phyloP scores from a whole-genome alignment of 2,113 vertebrate species.

The Triplophysa dalaica region DNA sequence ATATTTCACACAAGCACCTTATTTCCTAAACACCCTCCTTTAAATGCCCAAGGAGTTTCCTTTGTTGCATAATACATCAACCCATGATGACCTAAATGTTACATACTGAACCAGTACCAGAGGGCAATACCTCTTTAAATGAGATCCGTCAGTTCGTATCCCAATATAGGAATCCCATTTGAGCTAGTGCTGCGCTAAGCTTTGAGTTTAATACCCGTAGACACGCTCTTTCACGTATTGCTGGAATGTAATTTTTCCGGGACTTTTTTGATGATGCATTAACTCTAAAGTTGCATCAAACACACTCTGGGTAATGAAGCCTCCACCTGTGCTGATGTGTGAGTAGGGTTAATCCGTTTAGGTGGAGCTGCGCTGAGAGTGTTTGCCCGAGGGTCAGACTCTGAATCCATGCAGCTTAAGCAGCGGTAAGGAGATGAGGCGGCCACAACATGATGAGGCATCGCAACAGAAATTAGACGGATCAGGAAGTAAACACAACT shows the following conservation, averaged over 20 bases:
- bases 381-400: constrained; percentile 76
- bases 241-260: constrained; percentile 60
- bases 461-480: constrained; percentile 93
- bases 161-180: constrained; percentile 66
- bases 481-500: constrained; percentile 95
- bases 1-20: constrained; percentile 53
- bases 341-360: constrained; percentile 85
- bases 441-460: constrained; percentile 68
- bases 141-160: constrained; percentile 57
- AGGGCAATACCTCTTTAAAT: constrained; percentile 68
- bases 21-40: constrained; percentile 4
- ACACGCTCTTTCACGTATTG: constrained; percentile 72
- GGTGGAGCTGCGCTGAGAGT: constrained; percentile 78
- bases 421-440: constrained; percentile 85
- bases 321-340: constrained; percentile 72
- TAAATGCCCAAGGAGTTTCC: constrained; percentile 61
- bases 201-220: constrained; percentile 67
- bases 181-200: constrained; percentile 63
- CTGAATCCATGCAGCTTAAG: constrained; percentile 82
- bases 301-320: constrained; percentile 67
- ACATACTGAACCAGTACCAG: constrained; percentile 62
- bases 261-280: constrained; percentile 71
- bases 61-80: constrained; percentile 72
- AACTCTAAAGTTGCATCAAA: constrained; percentile 81
- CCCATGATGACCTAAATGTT: constrained; percentile 62